Conservation (phyloP, 2,888 invertebrate genomes). For the Scaptomyza caliginosa region DNA sequence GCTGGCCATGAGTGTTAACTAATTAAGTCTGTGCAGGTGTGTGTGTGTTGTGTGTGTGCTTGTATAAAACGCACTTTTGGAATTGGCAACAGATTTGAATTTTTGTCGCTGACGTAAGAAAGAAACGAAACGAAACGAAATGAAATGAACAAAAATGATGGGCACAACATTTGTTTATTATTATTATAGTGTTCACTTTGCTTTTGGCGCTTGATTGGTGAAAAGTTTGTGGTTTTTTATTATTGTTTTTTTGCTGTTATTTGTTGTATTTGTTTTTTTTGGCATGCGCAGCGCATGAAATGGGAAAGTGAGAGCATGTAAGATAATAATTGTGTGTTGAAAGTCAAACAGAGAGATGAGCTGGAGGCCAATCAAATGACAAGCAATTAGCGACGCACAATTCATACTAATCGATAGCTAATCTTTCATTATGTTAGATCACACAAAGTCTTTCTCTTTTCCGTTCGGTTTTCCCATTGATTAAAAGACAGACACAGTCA, state of each 20-base stretch:
- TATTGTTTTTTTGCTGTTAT: slow-evolving; percentile 4
- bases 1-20: slow-evolving; percentile 59
- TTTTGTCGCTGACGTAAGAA: slow-evolving; percentile 35
- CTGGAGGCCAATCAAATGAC: slow-evolving; percentile 20
- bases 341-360: slow-evolving; percentile 49
- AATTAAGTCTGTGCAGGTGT: slow-evolving; percentile 44
- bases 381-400: slow-evolving; percentile 42
- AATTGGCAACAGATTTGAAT: slow-evolving; percentile 35
- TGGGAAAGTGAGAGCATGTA: slow-evolving; percentile 37
- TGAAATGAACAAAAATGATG: slow-evolving; percentile 48
- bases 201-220: slow-evolving; percentile 43
- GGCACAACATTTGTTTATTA: slow-evolving; percentile 37
- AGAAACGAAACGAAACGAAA: neutral
- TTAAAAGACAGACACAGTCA: neutral
- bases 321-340: slow-evolving; percentile 42
- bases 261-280: slow-evolving; percentile 26
- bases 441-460: neutral
- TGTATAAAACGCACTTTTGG: slow-evolving; percentile 41
- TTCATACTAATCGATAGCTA: slow-evolving; percentile 3
- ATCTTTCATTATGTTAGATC: slow-evolving; percentile 2
- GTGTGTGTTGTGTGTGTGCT: neutral
- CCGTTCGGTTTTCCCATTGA: neutral
- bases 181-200: slow-evolving; percentile 13
- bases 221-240: slow-evolving; percentile 26
- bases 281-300: slow-evolving; percentile 50